Base-by-base conservation (phyloP, 2,797 vertebrate genomes). In the Premnoplex brunnescens region DNA sequence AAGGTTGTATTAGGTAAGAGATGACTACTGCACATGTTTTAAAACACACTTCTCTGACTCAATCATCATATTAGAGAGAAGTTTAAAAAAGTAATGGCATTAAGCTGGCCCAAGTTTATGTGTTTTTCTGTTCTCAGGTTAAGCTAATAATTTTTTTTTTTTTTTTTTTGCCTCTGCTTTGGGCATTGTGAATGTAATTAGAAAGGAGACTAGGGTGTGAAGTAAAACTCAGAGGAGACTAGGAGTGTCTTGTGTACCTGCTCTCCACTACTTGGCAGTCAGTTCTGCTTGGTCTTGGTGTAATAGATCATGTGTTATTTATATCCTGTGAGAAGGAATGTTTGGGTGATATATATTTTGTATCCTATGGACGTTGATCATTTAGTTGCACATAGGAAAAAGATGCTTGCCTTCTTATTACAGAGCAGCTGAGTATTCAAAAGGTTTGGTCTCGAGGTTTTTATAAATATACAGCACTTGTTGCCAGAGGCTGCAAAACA, bases 241-340 rank as follows among this genome's bases (percentile, higher is more conserved):
- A 74, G 27, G 43, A 83, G 17, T 49, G 51, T 51, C 73, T 87
- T 74, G n/a, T 66, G 22, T 78, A 48, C 18, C 37, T 59, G 21
- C 14, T 80, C 9, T 64, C 28, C 30, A 30, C 19, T 30, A 10
- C 34, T 72, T 0, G 0, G 1, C 62, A 67, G 13, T 63, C 62
- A 67, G 13, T 63, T 26, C 68, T 67, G 48, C 41, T 72, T 68
- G 27, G 21, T 56, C 83, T 63, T 58, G 32, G 12, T 56, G 62
- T 81, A 56, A 67, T 14, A 54, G 52, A 54, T 20, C 28, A 54
- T 54, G 30, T 54, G 39, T 62, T 62, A 41, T 41, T 41, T 62
- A 41, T 41, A 41, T 68, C 36, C 16, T 10, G 20, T 62, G 77
- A 44, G 23, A 66, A 49, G 23, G 23, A 82, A 34, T 68, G 60